phyloP scores from a whole-genome alignment of 23 tunicate genomes.

The Oikopleura dioica region DNA sequence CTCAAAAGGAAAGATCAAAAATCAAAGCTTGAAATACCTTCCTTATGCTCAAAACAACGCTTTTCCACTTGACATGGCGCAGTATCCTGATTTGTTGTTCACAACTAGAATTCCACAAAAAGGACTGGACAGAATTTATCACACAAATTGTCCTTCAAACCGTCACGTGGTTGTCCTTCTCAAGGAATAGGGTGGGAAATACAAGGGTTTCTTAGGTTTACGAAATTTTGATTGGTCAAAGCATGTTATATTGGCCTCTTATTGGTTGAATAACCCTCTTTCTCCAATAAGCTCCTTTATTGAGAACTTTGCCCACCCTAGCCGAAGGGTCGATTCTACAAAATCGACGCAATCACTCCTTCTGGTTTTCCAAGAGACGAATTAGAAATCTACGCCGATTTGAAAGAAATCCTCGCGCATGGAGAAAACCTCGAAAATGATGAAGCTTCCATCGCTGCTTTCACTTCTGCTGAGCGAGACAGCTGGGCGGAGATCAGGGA shows the following conservation, averaged over 20 bases:
- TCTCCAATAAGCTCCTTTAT: no score
- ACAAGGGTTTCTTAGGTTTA: no score
- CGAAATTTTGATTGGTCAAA: no score
- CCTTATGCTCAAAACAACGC: constrained; percentile 52
- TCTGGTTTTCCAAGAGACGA: neutral
- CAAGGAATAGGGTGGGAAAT: no score
- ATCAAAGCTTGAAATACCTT: constrained; percentile 20
- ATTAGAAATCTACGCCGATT: neutral
- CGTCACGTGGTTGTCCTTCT: no score
- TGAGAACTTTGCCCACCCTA: no score
- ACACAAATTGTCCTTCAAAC: no score
- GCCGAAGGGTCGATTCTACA: constrained; percentile 6
- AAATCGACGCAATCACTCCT: neutral
- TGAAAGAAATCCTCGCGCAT: neutral
- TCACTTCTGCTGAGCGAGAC: neutral
- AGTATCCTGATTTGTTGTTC: constrained; percentile 7
- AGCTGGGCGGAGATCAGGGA: neutral
- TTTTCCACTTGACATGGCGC: constrained; percentile 89
- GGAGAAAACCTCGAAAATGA: no score
- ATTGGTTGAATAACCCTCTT: no score
- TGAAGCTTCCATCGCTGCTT: no score
- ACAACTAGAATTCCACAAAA: neutral
- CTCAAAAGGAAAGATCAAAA: neutral
- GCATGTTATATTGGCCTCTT: no score
- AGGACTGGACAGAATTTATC: no score